phyloP scores from a whole-genome alignment of 1,140 invertebrate species.

The Calliopsis andreniformis region DNA sequence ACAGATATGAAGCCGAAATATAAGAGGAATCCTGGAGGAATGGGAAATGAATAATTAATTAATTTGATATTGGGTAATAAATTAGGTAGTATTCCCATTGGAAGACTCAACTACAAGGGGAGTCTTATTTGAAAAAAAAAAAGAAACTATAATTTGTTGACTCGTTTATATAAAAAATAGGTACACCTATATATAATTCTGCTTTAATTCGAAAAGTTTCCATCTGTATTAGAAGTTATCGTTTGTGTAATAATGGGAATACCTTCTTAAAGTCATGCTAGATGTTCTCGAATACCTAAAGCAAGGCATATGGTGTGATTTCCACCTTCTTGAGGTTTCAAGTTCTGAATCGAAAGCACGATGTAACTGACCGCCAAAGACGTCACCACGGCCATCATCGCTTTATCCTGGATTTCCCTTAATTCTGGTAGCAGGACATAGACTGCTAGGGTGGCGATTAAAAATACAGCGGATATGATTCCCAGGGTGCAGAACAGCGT shows the following conservation, averaged over 20 bases:
- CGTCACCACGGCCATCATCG: slow-evolving; percentile 78
- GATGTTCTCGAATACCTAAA: slow-evolving; percentile 75
- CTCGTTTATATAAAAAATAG: not conserved
- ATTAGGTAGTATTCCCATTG: too few relatives aligned
- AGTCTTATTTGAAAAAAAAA: too few relatives aligned
- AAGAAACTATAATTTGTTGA: not conserved
- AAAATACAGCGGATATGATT: slow-evolving; percentile 83
- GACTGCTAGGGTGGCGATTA: slow-evolving; percentile 82
- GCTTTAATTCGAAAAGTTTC: too few relatives aligned
- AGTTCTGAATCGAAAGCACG: slow-evolving; percentile 81
- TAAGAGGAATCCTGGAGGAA: slow-evolving; percentile 81
- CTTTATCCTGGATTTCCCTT: slow-evolving; percentile 82
- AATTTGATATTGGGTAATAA: too few relatives aligned
- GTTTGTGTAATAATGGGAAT: not conserved
- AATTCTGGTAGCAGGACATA: slow-evolving; percentile 84
- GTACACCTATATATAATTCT: not conserved
- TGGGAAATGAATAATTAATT: too few relatives aligned
- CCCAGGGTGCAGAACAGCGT: slow-evolving; percentile 79
- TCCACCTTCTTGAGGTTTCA: slow-evolving; percentile 70
- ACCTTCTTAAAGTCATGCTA: not conserved
- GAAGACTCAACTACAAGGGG: too few relatives aligned
- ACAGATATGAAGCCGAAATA: slow-evolving; percentile 85
- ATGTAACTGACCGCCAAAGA: slow-evolving; percentile 83
- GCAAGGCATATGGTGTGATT: slow-evolving; percentile 74
- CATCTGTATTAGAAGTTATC: too few relatives aligned